Conservation (phyloP, 2,113 vertebrate species). For the Oreamnos americanus region DNA sequence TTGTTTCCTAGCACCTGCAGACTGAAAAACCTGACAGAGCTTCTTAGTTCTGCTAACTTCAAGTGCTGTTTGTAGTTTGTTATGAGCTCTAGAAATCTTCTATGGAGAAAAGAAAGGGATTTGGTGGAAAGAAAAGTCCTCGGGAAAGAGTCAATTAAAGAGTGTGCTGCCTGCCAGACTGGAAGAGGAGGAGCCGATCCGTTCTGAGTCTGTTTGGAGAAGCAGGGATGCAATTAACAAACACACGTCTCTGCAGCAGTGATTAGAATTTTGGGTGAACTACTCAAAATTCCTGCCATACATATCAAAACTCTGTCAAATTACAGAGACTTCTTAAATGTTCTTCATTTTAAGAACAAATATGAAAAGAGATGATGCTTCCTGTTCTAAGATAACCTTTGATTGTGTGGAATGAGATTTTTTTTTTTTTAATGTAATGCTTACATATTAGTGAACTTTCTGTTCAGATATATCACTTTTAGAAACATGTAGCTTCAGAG, state of each 20-base stretch:
- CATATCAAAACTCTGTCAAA: neutral
- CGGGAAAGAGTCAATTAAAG: slow-evolving; percentile 57
- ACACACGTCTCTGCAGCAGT: slow-evolving; percentile 20
- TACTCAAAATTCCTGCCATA: slow-evolving; percentile 39
- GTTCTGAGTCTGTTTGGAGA: slow-evolving; percentile 12
- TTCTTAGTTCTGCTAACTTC: slow-evolving; percentile 38
- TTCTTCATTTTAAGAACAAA: slow-evolving; percentile 48
- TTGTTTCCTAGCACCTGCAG: neutral
- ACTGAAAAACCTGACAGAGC: slow-evolving; percentile 30
- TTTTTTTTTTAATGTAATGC: slow-evolving; percentile 39
- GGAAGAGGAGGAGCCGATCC: neutral
- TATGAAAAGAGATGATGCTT: slow-evolving; percentile 41
- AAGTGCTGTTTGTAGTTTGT: slow-evolving; percentile 51
- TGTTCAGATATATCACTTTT: slow-evolving; percentile 1
- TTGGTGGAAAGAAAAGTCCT: neutral
- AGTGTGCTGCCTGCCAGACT: slow-evolving; percentile 32
- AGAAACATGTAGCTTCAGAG: neutral
- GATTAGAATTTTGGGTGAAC: slow-evolving; percentile 53
- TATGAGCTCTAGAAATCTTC: slow-evolving; percentile 34
- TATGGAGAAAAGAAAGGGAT: slow-evolving; percentile 31
- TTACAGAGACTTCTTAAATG: slow-evolving; percentile 7
- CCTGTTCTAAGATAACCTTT: slow-evolving; percentile 53
- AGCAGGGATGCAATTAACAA: slow-evolving; percentile 52
- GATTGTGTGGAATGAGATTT: neutral
- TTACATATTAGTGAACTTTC: slow-evolving; percentile 14